Percentiles rank a stretch among this genome's conserved stretches.
These are phyloP conservation scores for Sympetrum striolatum DNA, from an alignment of 2,888 invertebrate species.

Conservation along the genomic window DNA sequence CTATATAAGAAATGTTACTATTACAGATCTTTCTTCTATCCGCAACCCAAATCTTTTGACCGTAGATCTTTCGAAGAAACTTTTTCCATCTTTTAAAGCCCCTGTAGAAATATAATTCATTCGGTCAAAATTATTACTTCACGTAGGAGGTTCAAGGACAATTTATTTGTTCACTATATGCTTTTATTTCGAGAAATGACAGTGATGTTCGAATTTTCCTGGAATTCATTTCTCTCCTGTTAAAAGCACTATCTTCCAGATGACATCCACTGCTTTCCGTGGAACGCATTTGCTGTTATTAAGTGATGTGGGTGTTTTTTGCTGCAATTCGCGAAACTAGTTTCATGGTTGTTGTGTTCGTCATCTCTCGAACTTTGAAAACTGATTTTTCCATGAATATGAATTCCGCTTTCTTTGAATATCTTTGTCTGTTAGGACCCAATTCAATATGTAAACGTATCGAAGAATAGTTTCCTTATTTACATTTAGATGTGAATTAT, in stretches of 20 bases:
- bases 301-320: neutral
- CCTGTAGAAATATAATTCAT: too few relatives aligned
- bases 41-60: too few relatives aligned
- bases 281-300: neutral
- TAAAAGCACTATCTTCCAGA: neutral
- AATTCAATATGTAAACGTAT: too few relatives aligned
- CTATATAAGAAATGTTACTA: too few relatives aligned
- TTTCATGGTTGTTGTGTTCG: neutral
- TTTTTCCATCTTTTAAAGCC: neutral
- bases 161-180: neutral
- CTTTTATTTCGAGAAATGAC: neutral
- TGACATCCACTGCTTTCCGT: neutral
- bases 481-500: too few relatives aligned
- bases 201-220: neutral
- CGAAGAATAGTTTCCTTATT: too few relatives aligned
- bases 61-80: too few relatives aligned
- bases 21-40: too few relatives aligned
- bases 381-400: too few relatives aligned
- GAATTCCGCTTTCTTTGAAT: too few relatives aligned
- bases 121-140: neutral
- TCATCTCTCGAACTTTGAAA: neutral
- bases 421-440: too few relatives aligned
- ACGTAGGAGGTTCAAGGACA: too few relatives aligned
- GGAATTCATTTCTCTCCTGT: neutral
- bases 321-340: neutral